Percentiles rank a stretch among this genome's conserved stretches.
phyloP scores from a whole-genome alignment of 2,888 invertebrate species.

The Podotricha telesiphe region DNA sequence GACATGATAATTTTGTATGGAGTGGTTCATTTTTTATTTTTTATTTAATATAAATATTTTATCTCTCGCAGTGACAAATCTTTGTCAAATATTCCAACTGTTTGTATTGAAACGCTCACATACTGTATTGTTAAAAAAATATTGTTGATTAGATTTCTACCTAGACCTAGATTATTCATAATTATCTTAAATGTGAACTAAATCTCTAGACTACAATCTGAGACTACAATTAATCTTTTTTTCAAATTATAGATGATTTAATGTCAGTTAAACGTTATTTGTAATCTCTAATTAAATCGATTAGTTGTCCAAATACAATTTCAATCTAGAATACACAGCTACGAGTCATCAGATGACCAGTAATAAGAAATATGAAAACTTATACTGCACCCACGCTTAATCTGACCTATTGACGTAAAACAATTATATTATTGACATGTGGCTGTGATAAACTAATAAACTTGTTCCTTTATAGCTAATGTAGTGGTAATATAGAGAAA shows the following conservation, averaged over 20 bases:
- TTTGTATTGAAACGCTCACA: too few relatives aligned
- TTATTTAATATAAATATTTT: neutral
- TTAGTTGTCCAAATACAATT: neutral
- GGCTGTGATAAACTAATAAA: constrained; percentile 11
- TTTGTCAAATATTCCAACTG: too few relatives aligned
- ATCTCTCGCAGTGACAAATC: too few relatives aligned
- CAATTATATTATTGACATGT: constrained; percentile 21
- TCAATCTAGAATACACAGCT: neutral
- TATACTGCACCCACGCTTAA: neutral
- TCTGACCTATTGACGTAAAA: constrained; percentile 17
- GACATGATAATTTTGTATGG: neutral
- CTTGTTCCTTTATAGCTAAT: neutral
- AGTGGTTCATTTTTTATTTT: neutral
- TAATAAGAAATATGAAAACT: neutral
- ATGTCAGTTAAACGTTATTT: too few relatives aligned
- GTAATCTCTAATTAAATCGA: too few relatives aligned
- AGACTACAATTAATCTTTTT: too few relatives aligned
- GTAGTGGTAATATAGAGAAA: constrained; percentile 2
- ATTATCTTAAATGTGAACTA: too few relatives aligned
- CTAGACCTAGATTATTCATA: too few relatives aligned
- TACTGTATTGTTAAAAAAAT: too few relatives aligned
- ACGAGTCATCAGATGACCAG: neutral
- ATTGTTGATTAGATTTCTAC: too few relatives aligned
- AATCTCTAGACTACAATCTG: too few relatives aligned
- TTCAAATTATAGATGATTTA: too few relatives aligned